Evolutionary conservation across 1,140 invertebrate species (phyloP), one percentile per base, ranked within the genome.

Genomic region (Luehdorfia chinensis): DNA sequence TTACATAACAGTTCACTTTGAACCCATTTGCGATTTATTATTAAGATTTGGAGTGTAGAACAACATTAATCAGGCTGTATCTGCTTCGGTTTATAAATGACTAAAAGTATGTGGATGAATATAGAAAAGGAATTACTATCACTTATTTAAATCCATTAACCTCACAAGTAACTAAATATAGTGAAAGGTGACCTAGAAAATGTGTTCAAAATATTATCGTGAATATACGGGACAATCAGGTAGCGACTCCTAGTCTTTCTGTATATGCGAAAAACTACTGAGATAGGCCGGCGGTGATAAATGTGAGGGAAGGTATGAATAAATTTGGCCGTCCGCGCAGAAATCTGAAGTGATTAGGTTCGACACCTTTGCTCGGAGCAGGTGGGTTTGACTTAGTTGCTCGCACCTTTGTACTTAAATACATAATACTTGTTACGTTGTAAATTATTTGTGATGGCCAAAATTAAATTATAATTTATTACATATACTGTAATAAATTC

Each of bases 291-390:
- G 56, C 66, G 62, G 62, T 83, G 74, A 83, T 83, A 79, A 83
- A 83, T 79, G 73, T 52, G 66, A 66, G 61, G 67, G 66, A 63
- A 61, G 67, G 63, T 76, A 79, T 83, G 78, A 79, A 83, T 83
- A 83, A 79, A 77, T 77, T 78, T 77, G 61, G 50, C 57, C 57
- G 56, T 55, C 50, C 45, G 50, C 45, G 55, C 55, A 43, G 47
- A 68, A 75, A 72, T 68, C 61, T 70, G 59, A 60, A 65, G 65
- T 71, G 66, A 72, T 79, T 79, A 76, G 70, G 57, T 65, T 60
- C 52, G 58, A 60, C 61, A 70, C 68, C 64, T 62, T 48, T 37
- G 59, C 58, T 3, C 58, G 46, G 16, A 34, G 55, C 72, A 78
- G 75, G 66, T 78, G 75, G 31, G 45, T 32, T 48, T 49, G 45